phyloP scores from a whole-genome alignment of 2,113 vertebrate genomes.

The Tamias sibiricus region DNA sequence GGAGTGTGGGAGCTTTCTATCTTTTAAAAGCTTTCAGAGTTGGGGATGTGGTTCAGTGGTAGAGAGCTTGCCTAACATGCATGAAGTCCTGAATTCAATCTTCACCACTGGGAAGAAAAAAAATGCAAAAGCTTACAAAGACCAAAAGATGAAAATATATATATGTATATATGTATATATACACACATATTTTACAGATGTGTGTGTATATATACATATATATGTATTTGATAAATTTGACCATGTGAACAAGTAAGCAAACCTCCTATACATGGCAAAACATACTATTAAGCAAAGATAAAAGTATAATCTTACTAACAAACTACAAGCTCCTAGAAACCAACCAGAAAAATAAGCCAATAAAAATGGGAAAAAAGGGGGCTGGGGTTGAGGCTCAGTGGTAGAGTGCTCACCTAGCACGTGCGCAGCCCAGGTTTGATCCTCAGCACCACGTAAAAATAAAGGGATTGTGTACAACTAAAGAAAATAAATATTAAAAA shows the following conservation, averaged over 20 bases:
- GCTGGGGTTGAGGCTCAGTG: too few relatives aligned
- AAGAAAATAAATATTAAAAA: too few relatives aligned
- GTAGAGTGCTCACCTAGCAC: too few relatives aligned
- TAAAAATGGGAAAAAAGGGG: too few relatives aligned
- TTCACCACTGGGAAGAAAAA: neutral
- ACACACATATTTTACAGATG: too few relatives aligned
- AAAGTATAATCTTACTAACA: neutral
- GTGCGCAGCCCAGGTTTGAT: too few relatives aligned
- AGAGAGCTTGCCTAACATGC: neutral
- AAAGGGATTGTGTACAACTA: too few relatives aligned
- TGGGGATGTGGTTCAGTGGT: neutral
- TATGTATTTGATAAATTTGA: neutral
- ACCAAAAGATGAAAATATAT: too few relatives aligned
- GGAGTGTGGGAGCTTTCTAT: neutral
- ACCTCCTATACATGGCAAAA: neutral
- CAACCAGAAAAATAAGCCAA: neutral
- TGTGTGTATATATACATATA: too few relatives aligned
- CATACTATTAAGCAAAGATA: neutral
- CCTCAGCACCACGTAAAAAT: too few relatives aligned
- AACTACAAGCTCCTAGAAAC: neutral
- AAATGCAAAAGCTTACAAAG: neutral
- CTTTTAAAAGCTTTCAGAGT: neutral
- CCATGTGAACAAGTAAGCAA: constrained; percentile 13
- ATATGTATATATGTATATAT: too few relatives aligned
- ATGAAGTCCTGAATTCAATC: neutral